Conservation (phyloP, 2,888 invertebrate species). For the Watsonalla binaria region DNA sequence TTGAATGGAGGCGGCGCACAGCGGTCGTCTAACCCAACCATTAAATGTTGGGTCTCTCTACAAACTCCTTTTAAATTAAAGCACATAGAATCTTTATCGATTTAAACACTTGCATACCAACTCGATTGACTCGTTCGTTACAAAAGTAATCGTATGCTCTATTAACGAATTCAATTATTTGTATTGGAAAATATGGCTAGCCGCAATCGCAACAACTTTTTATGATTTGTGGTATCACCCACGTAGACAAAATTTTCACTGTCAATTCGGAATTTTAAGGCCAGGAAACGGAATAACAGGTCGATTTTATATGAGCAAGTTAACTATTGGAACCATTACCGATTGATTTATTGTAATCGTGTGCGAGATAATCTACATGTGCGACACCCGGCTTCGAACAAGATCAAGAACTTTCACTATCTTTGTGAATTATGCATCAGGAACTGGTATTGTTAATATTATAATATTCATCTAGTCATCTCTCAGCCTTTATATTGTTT, state of each 20-base stretch:
- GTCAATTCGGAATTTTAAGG: constrained; percentile 7
- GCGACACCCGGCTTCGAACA: constrained; percentile 20
- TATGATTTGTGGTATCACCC: too few relatives aligned
- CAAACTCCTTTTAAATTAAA: constrained; percentile 4
- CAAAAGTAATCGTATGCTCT: constrained; percentile 1
- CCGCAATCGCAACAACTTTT: constrained; percentile 4
- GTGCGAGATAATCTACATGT: constrained; percentile 8
- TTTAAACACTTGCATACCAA: not conserved
- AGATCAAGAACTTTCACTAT: constrained; percentile 52
- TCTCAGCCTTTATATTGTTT: constrained; percentile 8
- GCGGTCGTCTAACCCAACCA: constrained; percentile 47
- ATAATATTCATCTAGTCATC: constrained; percentile 7
- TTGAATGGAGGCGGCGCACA: constrained; percentile 29
- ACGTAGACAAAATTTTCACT: constrained; percentile 15
- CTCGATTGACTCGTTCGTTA: not conserved
- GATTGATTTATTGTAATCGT: constrained; percentile 3
- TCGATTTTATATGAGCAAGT: not conserved
- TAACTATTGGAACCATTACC: not conserved
- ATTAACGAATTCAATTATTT: constrained; percentile 1
- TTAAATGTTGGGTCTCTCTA: constrained; percentile 3
- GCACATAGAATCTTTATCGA: not conserved
- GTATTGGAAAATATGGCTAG: constrained; percentile 10
- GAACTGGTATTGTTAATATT: constrained; percentile 24
- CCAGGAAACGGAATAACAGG: constrained; percentile 1
- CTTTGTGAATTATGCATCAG: constrained; percentile 30